These are phyloP conservation scores for Collichthys lucidus DNA, from an alignment of 2,113 vertebrate genomes.

Conservation along the genomic window DNA sequence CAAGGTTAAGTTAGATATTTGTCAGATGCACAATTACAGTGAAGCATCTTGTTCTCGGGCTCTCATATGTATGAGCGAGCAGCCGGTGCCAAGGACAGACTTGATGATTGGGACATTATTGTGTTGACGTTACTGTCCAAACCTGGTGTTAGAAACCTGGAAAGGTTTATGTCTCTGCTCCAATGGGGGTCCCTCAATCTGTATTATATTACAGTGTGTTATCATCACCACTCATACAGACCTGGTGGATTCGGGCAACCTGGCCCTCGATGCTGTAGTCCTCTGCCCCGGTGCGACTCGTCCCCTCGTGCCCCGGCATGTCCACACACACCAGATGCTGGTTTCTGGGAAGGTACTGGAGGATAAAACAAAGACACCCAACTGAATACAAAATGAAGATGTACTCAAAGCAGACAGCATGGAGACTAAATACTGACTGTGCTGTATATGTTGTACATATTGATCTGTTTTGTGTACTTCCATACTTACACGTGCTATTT, in stretches of 20 bases:
- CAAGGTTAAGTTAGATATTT: neutral
- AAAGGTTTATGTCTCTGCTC: neutral
- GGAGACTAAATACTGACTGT: too few relatives aligned
- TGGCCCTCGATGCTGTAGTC: conserved; percentile 94
- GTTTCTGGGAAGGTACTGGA: conserved; percentile 89
- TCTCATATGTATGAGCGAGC: neutral
- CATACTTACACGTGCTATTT: too few relatives aligned
- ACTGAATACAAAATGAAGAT: neutral
- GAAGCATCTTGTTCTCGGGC: too few relatives aligned
- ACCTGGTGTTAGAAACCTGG: too few relatives aligned
- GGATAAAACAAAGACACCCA: conserved; percentile 9
- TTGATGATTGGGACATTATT: neutral
- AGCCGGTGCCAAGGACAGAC: neutral
- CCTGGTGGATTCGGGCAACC: conserved; percentile 93
- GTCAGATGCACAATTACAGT: too few relatives aligned
- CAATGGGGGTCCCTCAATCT: neutral
- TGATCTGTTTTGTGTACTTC: too few relatives aligned
- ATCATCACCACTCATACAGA: conserved; percentile 51
- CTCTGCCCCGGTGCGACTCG: conserved; percentile 87
- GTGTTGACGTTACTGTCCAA: neutral
- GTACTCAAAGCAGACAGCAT: too few relatives aligned
- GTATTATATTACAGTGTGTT: neutral
- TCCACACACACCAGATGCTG: conserved; percentile 93
- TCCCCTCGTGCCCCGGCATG: conserved; percentile 96
- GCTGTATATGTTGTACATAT: too few relatives aligned